A percentile compares a stretch with the other conserved stretches of the same genome.
Conservation (phyloP, 2,888 invertebrate species). For the Steinernema hermaphroditum region DNA sequence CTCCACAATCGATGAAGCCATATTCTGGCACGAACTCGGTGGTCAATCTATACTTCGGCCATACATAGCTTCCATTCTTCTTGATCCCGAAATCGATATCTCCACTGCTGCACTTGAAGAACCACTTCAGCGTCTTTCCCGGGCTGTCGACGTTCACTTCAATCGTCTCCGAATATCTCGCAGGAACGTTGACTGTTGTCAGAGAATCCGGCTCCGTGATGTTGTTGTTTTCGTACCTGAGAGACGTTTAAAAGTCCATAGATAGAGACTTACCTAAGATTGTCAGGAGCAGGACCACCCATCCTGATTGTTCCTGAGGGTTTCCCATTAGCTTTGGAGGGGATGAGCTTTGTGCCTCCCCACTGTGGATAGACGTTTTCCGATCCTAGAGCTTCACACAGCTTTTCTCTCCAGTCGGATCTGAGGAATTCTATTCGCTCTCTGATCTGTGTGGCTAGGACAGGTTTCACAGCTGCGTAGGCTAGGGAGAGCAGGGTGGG, state of each 20-base stretch:
- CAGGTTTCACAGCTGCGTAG: conserved; percentile 44
- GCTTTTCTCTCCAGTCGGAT: conserved; percentile 34
- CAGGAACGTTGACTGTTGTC: conserved; percentile 49
- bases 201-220: conserved; percentile 41
- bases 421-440: conserved; percentile 43
- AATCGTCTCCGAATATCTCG: conserved; percentile 29
- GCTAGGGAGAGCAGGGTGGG: conserved; percentile 43
- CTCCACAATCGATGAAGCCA: conserved; percentile 44
- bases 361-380: conserved; percentile 43
- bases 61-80: conserved; percentile 36
- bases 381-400: conserved; percentile 39
- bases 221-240: too few relatives aligned
- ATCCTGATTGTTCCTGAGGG: conserved; percentile 50
- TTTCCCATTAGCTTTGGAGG: too few relatives aligned
- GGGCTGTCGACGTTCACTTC: conserved; percentile 22
- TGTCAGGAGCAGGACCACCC: conserved; percentile 42
- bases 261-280: conserved; percentile 40
- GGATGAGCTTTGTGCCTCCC: conserved; percentile 41
- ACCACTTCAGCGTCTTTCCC: conserved; percentile 41
- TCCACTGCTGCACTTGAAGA: conserved; percentile 38
- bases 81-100: conserved; percentile 42
- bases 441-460: conserved; percentile 41
- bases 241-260: conserved; percentile 44
- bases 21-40: conserved; percentile 63
- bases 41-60: conserved; percentile 54